Evolutionary conservation across 2,888 invertebrate species (phyloP).

Genomic region (Isoperla grammatica): DNA sequence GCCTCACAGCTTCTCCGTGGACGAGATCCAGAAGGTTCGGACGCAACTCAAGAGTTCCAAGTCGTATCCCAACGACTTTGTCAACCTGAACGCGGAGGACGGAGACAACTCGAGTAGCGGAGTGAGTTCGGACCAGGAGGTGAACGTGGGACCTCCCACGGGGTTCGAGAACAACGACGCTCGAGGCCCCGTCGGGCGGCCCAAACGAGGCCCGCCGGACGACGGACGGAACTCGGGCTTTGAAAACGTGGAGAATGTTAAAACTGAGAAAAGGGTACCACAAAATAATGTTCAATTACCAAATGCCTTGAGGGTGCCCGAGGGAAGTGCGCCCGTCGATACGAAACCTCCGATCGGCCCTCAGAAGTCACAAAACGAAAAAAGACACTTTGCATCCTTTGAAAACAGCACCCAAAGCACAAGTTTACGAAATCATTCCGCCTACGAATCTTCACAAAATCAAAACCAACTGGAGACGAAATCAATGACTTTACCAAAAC

Average conservation of each 20-base stretch:
- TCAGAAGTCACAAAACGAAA: neutral
- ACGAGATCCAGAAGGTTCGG: constrained; percentile 82
- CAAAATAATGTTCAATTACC: neutral
- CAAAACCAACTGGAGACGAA: neutral
- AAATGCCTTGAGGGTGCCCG: neutral
- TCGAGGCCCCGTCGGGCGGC: constrained; percentile 5
- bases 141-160: constrained; percentile 50
- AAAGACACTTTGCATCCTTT: neutral
- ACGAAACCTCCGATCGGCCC: constrained; percentile 5
- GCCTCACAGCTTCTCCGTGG: constrained; percentile 81
- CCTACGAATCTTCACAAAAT: neutral
- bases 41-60: constrained; percentile 79
- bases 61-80: constrained; percentile 79
- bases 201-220: neutral
- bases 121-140: constrained; percentile 80
- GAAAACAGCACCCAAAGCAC: constrained; percentile 6
- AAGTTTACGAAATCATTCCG: neutral
- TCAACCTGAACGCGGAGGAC: constrained; percentile 53
- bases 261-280: constrained; percentile 1
- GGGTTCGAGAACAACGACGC: constrained; percentile 24
- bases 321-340: neutral
- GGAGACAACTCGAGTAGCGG: constrained; percentile 86
- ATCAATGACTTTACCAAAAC: constrained; percentile 9
- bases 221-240: too few relatives aligned
- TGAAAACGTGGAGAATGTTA: too few relatives aligned